phyloP scores from a whole-genome alignment of 2,113 vertebrate genomes.

The Microcebus jonahi region DNA sequence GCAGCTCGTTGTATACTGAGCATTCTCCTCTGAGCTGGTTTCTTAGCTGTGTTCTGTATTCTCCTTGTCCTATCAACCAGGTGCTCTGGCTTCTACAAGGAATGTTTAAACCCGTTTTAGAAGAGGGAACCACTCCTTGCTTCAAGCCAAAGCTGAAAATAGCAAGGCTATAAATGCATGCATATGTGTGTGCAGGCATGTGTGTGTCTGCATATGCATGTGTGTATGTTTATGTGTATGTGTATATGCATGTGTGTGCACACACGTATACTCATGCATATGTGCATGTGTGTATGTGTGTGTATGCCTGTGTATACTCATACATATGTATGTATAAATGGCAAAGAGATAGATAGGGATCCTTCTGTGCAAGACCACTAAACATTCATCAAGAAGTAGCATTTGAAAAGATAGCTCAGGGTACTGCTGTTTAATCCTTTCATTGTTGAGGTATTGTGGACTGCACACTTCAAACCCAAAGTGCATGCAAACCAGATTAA shows the following conservation, averaged over 20 bases:
- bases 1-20: too few relatives aligned
- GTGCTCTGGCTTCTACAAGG: neutral
- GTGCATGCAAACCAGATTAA: neutral
- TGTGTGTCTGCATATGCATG: neutral
- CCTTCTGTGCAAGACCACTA: neutral
- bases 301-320: neutral
- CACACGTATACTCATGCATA: too few relatives aligned
- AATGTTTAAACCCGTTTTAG: neutral
- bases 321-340: neutral
- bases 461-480: neutral
- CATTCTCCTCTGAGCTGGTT: neutral
- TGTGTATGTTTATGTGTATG: too few relatives aligned
- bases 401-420: neutral
- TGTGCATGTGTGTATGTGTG: neutral
- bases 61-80: too few relatives aligned
- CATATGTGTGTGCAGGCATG: too few relatives aligned
- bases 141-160: neutral
- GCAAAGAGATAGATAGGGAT: neutral
- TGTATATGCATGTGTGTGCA: neutral
- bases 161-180: neutral
- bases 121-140: neutral
- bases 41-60: neutral
- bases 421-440: neutral
- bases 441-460: neutral
- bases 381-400: neutral